Evolutionary conservation across 1,140 invertebrate genomes (phyloP), one percentile per base, ranked within the genome.

Genomic region (Batillaria attramentaria): DNA sequence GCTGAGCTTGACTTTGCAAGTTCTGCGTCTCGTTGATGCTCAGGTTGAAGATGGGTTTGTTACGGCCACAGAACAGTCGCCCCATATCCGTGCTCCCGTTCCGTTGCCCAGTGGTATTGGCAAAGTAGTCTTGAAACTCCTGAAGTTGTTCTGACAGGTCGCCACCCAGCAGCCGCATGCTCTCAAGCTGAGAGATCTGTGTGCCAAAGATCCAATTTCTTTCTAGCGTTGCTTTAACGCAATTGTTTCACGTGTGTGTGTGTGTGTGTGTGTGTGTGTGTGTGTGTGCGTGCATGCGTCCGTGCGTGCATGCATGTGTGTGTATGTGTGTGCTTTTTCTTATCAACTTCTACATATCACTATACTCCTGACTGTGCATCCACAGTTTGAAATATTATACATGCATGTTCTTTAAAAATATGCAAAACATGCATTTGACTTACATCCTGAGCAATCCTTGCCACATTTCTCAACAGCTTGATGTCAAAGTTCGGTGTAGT

Each of bases 121-220:
- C 37, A n/a, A 54, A n/a, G 42, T 28, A 66, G 1, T 73, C 37
- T 72, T 37, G 39, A 4, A 46, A 50, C 20, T 74, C 72, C 10
- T 43, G 37, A 24, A 42, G 2, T n/a, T 73, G 72, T 54, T 68
- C 42, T 2, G 72, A 43, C 37, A 74, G 31, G 33, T 77, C 41
- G 28, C 57, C 57, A 5, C 10, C 28, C 6, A 80, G 35, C 50
- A 62, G 28, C 68, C 73, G 66, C 24, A 80, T n/a, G 60, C 79
- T 80, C 41, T 72, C 69, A 41, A 80, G 54, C 28, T 77, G 37
- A n/a, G n/a, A n/a, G n/a, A n/a, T n/a, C n/a, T n/a, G n/a, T n/a
- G n/a, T n/a, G n/a, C n/a, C n/a, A n/a, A n/a, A n/a, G n/a, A n/a
- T n/a, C n/a, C n/a, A n/a, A n/a, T n/a, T n/a, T n/a, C n/a, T n/a